A percentile compares a stretch with the other conserved stretches of the same genome.
These are phyloP conservation scores for Malacoraja senta DNA, from an alignment of 2,797 vertebrate species.

Conservation along the genomic window DNA sequence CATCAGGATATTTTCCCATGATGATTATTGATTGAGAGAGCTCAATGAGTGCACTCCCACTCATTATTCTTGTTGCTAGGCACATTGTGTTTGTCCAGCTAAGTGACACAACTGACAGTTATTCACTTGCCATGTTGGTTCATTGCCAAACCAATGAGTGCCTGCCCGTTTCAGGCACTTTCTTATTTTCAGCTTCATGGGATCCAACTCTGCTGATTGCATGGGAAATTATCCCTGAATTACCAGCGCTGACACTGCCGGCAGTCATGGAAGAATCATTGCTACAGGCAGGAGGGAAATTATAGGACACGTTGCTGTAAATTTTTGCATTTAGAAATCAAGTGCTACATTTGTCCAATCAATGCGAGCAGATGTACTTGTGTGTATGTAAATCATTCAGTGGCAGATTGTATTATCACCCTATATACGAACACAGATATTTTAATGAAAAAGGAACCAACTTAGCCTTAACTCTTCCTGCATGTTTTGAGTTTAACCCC, in stretches of 20 bases:
- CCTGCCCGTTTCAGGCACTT: background rate
- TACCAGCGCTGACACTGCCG: background rate
- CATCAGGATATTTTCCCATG: too few relatives aligned
- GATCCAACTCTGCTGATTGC: background rate
- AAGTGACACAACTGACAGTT: background rate
- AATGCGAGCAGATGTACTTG: background rate
- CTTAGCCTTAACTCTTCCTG: background rate
- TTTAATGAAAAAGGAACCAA: background rate
- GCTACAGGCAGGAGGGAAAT: background rate
- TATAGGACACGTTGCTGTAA: background rate
- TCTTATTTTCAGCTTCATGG: background rate
- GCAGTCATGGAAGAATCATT: too few relatives aligned
- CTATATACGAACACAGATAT: background rate
- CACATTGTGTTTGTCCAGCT: background rate
- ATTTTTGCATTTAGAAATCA: background rate
- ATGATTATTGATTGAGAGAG: background rate
- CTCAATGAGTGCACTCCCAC: background rate
- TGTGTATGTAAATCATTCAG: background rate
- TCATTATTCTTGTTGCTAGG: background rate
- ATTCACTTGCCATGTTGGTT: slow-evolving; percentile 1
- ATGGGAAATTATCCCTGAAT: background rate
- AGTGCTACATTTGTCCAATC: background rate
- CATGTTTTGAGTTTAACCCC: background rate
- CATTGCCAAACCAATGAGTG: background rate
- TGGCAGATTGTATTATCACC: background rate